phyloP scores from a whole-genome alignment of 1,140 invertebrate genomes.

The Pogonus chalceus region DNA sequence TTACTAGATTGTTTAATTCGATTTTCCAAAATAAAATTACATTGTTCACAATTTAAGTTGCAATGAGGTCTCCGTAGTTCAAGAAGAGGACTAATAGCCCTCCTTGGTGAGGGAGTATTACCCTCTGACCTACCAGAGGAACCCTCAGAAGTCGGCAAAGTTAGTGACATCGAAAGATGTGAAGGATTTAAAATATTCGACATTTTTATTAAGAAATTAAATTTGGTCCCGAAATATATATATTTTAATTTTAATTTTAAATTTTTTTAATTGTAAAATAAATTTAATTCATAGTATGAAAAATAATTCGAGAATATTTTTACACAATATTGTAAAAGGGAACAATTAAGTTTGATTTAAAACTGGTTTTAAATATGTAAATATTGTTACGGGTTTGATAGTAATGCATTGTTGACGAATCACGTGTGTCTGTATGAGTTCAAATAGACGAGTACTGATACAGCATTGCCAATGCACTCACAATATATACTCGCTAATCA shows the following conservation, averaged over 20 bases:
- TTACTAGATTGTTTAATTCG: slow-evolving; percentile 53
- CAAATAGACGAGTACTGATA: too few species aligned
- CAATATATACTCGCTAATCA: too few species aligned
- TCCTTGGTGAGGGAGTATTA: slow-evolving; percentile 43
- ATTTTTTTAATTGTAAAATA: background rate
- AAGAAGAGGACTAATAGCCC: slow-evolving; percentile 55
- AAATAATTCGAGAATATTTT: too few species aligned
- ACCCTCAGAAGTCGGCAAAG: slow-evolving; percentile 28
- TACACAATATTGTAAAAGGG: too few species aligned
- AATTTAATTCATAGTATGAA: too few species aligned
- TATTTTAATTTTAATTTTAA: background rate
- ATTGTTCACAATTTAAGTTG: slow-evolving; percentile 60
- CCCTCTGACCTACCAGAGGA: slow-evolving; percentile 13
- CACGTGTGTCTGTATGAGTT: too few species aligned
- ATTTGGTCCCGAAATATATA: background rate
- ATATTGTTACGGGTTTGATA: too few species aligned
- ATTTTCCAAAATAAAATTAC: slow-evolving; percentile 54
- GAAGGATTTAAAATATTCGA: background rate
- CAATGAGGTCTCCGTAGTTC: slow-evolving; percentile 59
- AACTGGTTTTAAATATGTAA: too few species aligned
- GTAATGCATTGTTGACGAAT: too few species aligned
- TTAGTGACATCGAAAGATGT: background rate
- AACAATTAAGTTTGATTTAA: too few species aligned
- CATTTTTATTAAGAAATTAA: background rate
- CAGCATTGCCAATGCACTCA: too few species aligned